These are phyloP conservation scores for Burhinus oedicnemus DNA, from an alignment of 2,113 vertebrate species.

Conservation along the genomic window DNA sequence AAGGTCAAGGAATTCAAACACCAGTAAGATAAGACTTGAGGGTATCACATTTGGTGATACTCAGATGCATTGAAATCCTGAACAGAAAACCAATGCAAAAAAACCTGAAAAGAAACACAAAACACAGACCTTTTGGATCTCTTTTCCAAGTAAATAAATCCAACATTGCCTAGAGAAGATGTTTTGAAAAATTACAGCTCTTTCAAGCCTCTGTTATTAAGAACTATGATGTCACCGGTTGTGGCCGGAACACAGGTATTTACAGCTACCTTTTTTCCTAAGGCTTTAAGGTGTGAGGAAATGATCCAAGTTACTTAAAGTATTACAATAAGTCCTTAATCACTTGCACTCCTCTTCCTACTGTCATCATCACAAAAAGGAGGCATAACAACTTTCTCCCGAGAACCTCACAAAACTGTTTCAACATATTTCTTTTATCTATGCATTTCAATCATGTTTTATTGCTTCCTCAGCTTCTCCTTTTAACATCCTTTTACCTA, in stretches of 20 bases:
- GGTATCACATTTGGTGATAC: neutral
- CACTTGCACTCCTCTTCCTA: neutral
- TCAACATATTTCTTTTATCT: neutral
- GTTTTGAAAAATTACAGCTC: neutral
- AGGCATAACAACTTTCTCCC: neutral
- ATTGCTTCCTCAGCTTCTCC: neutral
- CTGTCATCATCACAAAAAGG: neutral
- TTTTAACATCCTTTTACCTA: neutral
- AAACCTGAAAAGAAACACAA: neutral
- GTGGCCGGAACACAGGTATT: neutral
- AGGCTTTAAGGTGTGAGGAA: neutral
- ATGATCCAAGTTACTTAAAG: neutral
- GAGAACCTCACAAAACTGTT: neutral
- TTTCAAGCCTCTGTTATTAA: neutral
- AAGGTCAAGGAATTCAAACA: neutral
- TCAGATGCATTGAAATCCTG: neutral
- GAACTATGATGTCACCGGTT: neutral
- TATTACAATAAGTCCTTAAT: neutral
- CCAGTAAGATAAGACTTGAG: accelerated
- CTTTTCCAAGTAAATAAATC: neutral
- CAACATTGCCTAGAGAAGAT: neutral
- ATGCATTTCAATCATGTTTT: neutral
- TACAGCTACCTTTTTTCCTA: neutral
- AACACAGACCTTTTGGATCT: neutral
- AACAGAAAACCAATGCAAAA: neutral